A percentile compares a stretch with the other conserved stretches of the same genome.
phyloP scores from a whole-genome alignment of 2,113 vertebrate genomes.

The Xiphophorus hellerii region DNA sequence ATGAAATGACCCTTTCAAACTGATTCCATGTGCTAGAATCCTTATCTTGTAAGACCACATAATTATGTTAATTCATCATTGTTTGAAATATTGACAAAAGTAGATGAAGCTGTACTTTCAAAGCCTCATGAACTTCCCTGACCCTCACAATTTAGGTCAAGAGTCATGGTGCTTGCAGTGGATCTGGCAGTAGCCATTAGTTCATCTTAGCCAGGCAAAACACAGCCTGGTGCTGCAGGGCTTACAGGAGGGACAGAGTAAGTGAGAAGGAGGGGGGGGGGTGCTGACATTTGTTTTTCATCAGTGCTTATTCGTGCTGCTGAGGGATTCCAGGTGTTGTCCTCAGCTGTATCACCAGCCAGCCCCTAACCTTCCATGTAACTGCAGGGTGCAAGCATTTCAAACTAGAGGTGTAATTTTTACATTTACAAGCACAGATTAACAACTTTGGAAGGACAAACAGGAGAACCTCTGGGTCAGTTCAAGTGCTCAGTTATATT shows the following conservation, averaged over 20 bases:
- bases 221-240: constrained; percentile 59
- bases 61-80: not conserved
- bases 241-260: constrained; percentile 11
- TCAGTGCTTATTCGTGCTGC: constrained; percentile 65
- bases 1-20: not conserved
- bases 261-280: not conserved
- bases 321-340: constrained; percentile 79
- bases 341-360: constrained; percentile 61
- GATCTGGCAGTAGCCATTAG: constrained; percentile 66
- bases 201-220: constrained; percentile 67
- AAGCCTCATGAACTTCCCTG: constrained; percentile 45
- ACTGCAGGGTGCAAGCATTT: constrained; percentile 48
- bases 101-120: not conserved
- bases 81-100: not conserved
- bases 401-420: constrained; percentile 57
- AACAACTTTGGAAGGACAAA: constrained; percentile 31
- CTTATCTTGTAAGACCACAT: not conserved
- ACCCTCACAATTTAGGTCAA: constrained; percentile 65
- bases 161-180: constrained; percentile 37
- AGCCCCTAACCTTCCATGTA: constrained; percentile 54
- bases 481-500: constrained; percentile 25
- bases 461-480: constrained; percentile 31
- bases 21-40: not conserved
- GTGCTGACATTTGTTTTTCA: constrained; percentile 78
- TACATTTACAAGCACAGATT: constrained; percentile 49